phyloP scores from a whole-genome alignment of 2,797 vertebrate genomes.

The Crenichthys baileyi region DNA sequence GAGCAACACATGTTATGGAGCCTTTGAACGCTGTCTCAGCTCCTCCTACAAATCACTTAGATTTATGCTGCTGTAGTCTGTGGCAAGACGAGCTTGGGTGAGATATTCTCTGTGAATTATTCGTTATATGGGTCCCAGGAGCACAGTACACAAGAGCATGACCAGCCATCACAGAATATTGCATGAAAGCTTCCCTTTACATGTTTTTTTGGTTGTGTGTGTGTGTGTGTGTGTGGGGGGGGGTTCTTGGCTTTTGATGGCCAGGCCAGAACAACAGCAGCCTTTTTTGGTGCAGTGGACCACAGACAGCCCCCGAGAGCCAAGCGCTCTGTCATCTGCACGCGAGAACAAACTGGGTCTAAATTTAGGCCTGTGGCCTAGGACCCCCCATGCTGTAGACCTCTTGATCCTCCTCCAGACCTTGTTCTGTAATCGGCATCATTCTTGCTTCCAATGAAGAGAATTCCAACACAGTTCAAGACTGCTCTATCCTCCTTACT shows the following conservation, averaged over 20 bases:
- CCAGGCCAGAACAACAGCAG: conserved; percentile 75
- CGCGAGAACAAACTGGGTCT: conserved; percentile 72
- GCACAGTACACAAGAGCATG: conserved; percentile 71
- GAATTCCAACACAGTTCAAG: conserved; percentile 37
- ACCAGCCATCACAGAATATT: conserved; percentile 76
- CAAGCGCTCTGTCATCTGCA: conserved; percentile 69
- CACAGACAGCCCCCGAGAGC: conserved; percentile 70
- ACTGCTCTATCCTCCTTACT: conserved; percentile 34
- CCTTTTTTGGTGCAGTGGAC: conserved; percentile 73
- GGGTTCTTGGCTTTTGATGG: conserved; percentile 73
- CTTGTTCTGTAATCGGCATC: conserved; percentile 43
- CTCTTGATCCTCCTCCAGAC: conserved; percentile 39
- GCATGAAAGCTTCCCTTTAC: conserved; percentile 75
- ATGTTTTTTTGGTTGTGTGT: conserved; percentile 65
- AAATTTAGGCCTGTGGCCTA: conserved; percentile 72
- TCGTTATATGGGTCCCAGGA: conserved; percentile 73
- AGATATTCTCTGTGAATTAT: conserved; percentile 77
- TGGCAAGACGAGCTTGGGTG: conserved; percentile 64
- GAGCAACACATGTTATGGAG: conserved; percentile 46
- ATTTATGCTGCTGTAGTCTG: conserved; percentile 70
- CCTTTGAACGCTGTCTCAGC: conserved; percentile 75
- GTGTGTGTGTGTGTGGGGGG: too few species aligned
- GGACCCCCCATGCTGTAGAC: conserved; percentile 47
- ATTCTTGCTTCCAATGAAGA: conserved; percentile 54
- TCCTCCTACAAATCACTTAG: conserved; percentile 71